Percentiles rank a stretch among this genome's conserved stretches.
Conservation (phyloP, 2,113 vertebrate genomes). For the Anthoscopus minutus region DNA sequence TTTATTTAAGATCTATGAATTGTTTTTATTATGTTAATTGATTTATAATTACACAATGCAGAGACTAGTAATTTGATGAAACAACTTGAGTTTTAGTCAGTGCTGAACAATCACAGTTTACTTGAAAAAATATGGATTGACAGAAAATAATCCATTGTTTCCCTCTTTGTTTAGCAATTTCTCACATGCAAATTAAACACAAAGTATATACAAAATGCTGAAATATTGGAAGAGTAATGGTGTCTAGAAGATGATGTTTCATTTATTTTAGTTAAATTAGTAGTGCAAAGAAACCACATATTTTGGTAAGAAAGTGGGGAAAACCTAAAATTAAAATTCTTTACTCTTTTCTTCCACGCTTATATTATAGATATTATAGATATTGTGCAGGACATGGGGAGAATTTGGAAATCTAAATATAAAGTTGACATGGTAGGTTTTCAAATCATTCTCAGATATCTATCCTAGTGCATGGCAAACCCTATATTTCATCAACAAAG, state of each 20-base stretch:
- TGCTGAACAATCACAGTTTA: background rate
- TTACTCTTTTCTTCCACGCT: background rate
- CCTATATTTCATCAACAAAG: background rate
- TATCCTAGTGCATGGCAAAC: background rate
- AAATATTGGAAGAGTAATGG: background rate
- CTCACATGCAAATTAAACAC: background rate
- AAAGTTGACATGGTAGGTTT: background rate
- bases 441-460: background rate
- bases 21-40: background rate
- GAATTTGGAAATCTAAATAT: background rate
- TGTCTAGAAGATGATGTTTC: background rate
- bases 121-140: background rate
- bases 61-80: background rate
- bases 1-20: background rate
- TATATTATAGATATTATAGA: background rate
- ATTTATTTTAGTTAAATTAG: background rate
- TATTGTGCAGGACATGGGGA: background rate
- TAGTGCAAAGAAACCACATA: background rate
- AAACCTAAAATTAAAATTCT: background rate
- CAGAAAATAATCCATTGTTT: background rate
- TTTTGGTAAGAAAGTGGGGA: background rate
- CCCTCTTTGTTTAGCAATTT: background rate
- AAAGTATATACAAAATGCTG: background rate
- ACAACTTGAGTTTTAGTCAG: background rate
- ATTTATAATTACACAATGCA: background rate